These are phyloP conservation scores for Hemichromis elongatus DNA, from an alignment of 2,113 vertebrate species.

Conservation along the genomic window DNA sequence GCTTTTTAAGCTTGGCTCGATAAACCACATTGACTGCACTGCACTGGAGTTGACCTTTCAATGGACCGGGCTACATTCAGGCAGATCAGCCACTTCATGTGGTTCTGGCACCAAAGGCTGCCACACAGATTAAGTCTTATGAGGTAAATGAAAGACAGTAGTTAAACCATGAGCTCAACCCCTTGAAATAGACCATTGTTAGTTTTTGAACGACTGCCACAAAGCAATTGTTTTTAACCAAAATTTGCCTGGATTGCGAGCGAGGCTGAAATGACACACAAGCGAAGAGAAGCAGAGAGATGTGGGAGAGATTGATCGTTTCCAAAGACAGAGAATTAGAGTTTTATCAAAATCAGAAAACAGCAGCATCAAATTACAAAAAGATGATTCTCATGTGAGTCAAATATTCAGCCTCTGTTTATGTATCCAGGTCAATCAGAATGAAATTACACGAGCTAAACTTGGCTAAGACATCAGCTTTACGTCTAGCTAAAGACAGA, in stretches of 20 bases:
- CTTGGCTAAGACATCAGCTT: not conserved
- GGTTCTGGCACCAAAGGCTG: slow-evolving; percentile 33
- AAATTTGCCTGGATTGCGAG: not conserved
- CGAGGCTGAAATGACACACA: not conserved
- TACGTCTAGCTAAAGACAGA: not conserved
- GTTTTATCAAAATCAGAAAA: slow-evolving; percentile 25
- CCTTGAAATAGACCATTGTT: slow-evolving; percentile 60
- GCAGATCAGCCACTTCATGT: slow-evolving; percentile 23
- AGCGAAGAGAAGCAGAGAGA: not conserved
- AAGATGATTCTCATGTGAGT: not conserved
- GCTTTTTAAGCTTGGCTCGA: not conserved
- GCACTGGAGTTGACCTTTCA: slow-evolving; percentile 30
- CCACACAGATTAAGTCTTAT: slow-evolving; percentile 51
- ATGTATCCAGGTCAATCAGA: not conserved
- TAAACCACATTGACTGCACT: slow-evolving; percentile 4
- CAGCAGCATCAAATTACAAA: not conserved
- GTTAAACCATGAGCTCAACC: slow-evolving; percentile 61
- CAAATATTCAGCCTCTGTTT: not conserved
- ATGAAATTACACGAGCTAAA: not conserved
- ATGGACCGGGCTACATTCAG: not conserved
- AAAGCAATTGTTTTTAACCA: slow-evolving; percentile 45
- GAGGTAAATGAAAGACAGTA: slow-evolving; percentile 64
- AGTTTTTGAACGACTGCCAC: slow-evolving; percentile 49
- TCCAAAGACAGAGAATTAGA: not conserved
- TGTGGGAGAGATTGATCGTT: slow-evolving; percentile 8